These are phyloP conservation scores for Australoheros facetus DNA, from an alignment of 2,797 vertebrate genomes.

Conservation along the genomic window DNA sequence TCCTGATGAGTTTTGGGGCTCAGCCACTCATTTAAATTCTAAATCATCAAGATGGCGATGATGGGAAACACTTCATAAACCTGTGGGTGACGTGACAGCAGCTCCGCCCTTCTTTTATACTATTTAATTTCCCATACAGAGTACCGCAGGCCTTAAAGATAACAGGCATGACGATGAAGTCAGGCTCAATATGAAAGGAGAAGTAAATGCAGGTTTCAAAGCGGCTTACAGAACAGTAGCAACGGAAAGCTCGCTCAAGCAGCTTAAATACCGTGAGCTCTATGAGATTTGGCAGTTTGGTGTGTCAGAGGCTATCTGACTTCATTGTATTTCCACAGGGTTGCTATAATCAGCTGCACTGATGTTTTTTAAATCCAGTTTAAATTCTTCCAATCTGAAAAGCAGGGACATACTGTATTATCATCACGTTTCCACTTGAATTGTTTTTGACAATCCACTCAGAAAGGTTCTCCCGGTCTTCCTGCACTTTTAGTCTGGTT, in stretches of 20 bases:
- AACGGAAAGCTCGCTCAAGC: neutral
- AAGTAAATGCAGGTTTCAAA: neutral
- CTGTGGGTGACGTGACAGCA: too few relatives aligned
- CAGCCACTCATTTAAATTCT: neutral
- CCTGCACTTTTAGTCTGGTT: constrained; percentile 8
- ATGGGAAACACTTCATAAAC: too few relatives aligned
- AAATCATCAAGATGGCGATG: neutral
- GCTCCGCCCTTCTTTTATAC: neutral
- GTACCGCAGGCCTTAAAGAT: neutral
- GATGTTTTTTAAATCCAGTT: neutral
- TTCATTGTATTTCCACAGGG: neutral
- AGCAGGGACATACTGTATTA: neutral
- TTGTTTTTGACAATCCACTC: constrained; percentile 1
- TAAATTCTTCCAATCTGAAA: neutral
- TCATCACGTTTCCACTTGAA: constrained; percentile 20
- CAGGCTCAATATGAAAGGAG: neutral
- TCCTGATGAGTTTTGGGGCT: neutral
- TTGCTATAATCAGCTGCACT: neutral
- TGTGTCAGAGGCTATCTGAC: neutral
- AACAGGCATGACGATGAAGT: neutral
- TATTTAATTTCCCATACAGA: neutral
- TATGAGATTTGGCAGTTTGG: neutral
- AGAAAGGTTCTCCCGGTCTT: neutral
- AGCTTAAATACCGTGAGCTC: neutral
- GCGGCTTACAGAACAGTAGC: neutral